Conservation (phyloP, 2,113 vertebrate species). For the Sterna hirundo region DNA sequence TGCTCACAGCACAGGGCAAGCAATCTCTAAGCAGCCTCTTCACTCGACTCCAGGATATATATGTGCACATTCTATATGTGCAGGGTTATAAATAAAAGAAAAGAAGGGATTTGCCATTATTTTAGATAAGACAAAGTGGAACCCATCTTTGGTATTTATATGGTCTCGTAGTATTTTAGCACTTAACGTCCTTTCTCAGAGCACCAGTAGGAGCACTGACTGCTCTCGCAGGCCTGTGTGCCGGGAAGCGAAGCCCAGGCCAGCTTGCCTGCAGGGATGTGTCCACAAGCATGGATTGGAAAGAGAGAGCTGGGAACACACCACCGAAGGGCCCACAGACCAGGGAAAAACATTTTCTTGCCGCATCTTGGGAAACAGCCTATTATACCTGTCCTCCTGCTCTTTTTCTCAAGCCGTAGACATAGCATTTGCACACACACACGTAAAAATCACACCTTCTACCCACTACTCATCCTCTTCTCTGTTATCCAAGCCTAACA, state of each 20-base stretch:
- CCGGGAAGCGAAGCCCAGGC: accelerated
- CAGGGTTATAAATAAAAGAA: neutral
- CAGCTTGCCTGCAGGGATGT: accelerated
- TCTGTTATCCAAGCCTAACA: neutral
- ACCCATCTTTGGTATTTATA: neutral
- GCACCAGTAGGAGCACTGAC: neutral
- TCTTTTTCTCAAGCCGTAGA: neutral
- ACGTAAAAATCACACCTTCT: neutral
- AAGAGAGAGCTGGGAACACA: neutral
- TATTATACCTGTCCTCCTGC: neutral
- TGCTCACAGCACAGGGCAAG: neutral
- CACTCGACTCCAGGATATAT: neutral
- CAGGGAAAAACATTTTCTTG: neutral
- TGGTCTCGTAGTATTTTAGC: neutral
- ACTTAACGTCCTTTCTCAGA: neutral
- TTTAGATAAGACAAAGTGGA: neutral
- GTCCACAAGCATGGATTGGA: accelerated
- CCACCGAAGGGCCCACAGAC: neutral
- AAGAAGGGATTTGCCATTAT: neutral
- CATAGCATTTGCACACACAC: neutral
- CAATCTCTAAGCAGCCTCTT: neutral
- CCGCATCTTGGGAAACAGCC: neutral
- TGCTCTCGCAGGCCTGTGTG: accelerated
- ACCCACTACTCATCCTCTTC: neutral
- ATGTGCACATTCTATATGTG: neutral